Conservation (phyloP, 2,113 vertebrate species). For the Macroglossus sobrinus region DNA sequence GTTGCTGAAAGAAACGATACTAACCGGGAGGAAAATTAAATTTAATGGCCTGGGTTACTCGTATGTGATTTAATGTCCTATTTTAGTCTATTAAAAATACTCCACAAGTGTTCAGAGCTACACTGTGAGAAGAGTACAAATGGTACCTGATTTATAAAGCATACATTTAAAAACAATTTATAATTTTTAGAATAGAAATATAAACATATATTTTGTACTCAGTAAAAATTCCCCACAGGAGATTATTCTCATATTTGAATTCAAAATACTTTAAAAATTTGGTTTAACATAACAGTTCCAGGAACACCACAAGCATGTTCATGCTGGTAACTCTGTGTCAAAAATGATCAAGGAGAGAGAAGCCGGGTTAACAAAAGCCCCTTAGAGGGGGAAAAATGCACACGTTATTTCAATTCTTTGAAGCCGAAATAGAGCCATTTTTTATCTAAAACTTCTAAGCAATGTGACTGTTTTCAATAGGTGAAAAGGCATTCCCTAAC, state of each 20-base stretch:
- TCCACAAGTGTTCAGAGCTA: background rate
- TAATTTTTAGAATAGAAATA: background rate
- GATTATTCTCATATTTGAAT: slow-evolving; percentile 40
- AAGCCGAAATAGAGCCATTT: slow-evolving; percentile 2
- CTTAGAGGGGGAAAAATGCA: background rate
- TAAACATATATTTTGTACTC: background rate
- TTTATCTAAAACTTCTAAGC: slow-evolving; percentile 18
- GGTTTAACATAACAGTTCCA: background rate
- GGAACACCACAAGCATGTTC: slow-evolving; percentile 15
- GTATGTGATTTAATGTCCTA: background rate
- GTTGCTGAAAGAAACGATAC: background rate
- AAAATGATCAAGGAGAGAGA: slow-evolving; percentile 29
- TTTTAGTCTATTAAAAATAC: background rate
- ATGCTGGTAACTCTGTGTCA: background rate
- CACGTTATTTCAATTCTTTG: slow-evolving; percentile 16
- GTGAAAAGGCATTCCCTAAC: background rate
- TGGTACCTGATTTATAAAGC: background rate
- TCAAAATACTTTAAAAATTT: slow-evolving; percentile 28
- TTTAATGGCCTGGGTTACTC: background rate
- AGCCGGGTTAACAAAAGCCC: background rate
- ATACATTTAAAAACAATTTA: background rate
- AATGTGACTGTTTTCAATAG: background rate
- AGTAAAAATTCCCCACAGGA: background rate
- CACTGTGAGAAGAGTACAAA: background rate
- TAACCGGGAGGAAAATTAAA: background rate